Evolutionary conservation across 2,113 vertebrate genomes (phyloP).

Genomic region (Tachysurus fulvidraco): DNA sequence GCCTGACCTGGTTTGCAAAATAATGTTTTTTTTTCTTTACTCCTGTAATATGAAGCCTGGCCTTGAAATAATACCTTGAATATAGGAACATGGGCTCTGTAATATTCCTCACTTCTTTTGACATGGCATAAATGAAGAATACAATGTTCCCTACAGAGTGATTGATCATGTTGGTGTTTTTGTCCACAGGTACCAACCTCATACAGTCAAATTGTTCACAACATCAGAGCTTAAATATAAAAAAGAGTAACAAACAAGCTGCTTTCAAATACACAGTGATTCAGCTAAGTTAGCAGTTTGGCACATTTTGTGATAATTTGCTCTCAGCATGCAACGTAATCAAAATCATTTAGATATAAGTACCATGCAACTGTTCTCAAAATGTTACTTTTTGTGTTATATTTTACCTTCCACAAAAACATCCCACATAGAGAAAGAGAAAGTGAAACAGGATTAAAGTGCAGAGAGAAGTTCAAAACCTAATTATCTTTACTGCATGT

Average conservation of each 20-base stretch:
- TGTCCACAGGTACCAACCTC: constrained; percentile 12
- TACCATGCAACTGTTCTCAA: not conserved
- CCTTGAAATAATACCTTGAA: constrained; percentile 12
- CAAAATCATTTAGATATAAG: constrained; percentile 31
- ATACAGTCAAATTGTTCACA: not conserved
- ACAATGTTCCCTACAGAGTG: not conserved
- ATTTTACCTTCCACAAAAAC: not conserved
- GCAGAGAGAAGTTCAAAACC: not conserved
- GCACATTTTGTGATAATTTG: constrained; percentile 22
- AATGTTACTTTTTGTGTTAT: not conserved
- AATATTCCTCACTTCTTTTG: constrained; percentile 2
- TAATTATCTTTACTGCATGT: too few species aligned
- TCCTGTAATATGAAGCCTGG: not conserved
- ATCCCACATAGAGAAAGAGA: not conserved
- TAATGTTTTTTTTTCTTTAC: not conserved
- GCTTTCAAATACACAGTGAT: not conserved
- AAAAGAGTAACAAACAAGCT: not conserved
- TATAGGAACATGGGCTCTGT: constrained; percentile 1
- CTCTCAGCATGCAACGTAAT: constrained; percentile 7
- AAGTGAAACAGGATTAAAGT: not conserved
- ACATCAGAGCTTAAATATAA: not conserved
- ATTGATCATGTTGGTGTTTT: not conserved
- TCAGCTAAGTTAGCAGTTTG: not conserved
- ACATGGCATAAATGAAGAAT: not conserved
- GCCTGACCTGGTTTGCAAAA: constrained; percentile 12